Evolutionary conservation across 2,888 invertebrate species (phyloP).

Genomic region (Trissolcus japonicus): DNA sequence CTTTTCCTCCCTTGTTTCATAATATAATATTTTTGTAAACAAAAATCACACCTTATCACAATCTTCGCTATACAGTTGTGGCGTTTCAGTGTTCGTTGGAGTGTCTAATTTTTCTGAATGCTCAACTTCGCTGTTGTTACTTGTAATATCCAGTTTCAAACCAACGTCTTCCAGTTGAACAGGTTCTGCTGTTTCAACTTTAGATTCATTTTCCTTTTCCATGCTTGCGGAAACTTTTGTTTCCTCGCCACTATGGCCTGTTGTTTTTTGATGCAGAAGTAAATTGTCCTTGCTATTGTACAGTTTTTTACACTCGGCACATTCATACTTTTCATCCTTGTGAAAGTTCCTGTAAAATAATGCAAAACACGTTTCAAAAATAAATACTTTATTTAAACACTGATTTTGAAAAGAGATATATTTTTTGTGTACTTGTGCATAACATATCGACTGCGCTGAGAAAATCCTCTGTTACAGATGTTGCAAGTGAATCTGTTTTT

Average conservation of each 20-base stretch:
- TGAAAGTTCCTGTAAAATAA: constrained; percentile 76
- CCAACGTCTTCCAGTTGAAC: neutral
- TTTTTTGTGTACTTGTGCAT: constrained; percentile 70
- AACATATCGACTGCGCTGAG: constrained; percentile 77
- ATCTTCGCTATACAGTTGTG: constrained; percentile 72
- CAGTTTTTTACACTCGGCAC: constrained; percentile 77
- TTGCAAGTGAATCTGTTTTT: constrained; percentile 77
- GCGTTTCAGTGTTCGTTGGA: constrained; percentile 59
- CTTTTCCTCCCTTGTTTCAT: no score
- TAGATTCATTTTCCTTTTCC: constrained; percentile 26
- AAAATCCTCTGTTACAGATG: constrained; percentile 78
- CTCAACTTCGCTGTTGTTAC: constrained; percentile 2
- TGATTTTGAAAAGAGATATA: neutral
- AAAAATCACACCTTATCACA: constrained; percentile 30
- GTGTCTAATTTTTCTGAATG: neutral
- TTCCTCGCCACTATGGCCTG: constrained; percentile 78
- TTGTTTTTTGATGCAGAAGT: constrained; percentile 79
- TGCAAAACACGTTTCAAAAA: constrained; percentile 1
- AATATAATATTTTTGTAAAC: neutral
- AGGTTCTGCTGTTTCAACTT: neutral
- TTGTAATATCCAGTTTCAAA: neutral
- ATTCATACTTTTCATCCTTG: constrained; percentile 80
- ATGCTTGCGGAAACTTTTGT: constrained; percentile 69
- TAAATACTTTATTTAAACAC: constrained; percentile 18
- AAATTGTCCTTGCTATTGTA: constrained; percentile 78